These are phyloP conservation scores for Ammodytes dubius DNA, from an alignment of 2,113 vertebrate genomes.

Conservation along the genomic window DNA sequence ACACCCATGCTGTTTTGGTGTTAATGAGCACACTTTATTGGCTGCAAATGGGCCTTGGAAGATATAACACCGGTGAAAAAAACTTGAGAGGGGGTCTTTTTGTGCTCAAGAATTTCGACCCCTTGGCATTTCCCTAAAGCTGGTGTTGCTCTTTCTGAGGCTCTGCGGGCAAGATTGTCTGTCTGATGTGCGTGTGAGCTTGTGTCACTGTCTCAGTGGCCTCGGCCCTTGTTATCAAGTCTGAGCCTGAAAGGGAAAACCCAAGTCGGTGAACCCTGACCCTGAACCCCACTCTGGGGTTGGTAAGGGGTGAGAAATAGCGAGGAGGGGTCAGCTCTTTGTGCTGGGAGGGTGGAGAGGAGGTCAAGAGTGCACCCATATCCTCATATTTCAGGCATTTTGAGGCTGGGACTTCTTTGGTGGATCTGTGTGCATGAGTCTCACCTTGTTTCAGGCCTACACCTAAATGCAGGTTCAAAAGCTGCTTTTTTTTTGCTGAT, in stretches of 20 bases:
- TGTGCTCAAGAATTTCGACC: conserved; percentile 52
- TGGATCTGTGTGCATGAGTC: conserved; percentile 9
- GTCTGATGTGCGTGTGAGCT: conserved; percentile 2
- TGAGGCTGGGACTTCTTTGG: not conserved
- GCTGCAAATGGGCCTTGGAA: conserved; percentile 48
- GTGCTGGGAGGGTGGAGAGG: conserved; percentile 29
- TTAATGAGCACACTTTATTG: conserved; percentile 45
- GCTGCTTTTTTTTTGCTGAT: conserved; percentile 4
- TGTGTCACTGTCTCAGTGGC: conserved; percentile 63
- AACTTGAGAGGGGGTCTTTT: conserved; percentile 37
- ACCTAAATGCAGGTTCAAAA: conserved; percentile 13
- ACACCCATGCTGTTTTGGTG: not conserved
- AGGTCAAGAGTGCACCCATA: conserved; percentile 65
- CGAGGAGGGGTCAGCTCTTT: conserved; percentile 50
- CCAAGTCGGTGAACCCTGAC: conserved; percentile 65
- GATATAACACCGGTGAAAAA: conserved; percentile 49
- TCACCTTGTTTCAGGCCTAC: conserved; percentile 33
- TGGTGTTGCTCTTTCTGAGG: conserved; percentile 26
- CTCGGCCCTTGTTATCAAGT: conserved; percentile 66
- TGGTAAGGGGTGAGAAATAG: conserved; percentile 68
- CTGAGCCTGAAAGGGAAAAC: conserved; percentile 74
- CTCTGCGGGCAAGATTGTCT: conserved; percentile 1
- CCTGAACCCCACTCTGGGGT: conserved; percentile 51
- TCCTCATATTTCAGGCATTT: conserved; percentile 69
- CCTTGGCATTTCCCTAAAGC: conserved; percentile 48